Base-by-base conservation (phyloP, 2,888 invertebrate genomes). In the Gastracanthus pulcherrimus region DNA sequence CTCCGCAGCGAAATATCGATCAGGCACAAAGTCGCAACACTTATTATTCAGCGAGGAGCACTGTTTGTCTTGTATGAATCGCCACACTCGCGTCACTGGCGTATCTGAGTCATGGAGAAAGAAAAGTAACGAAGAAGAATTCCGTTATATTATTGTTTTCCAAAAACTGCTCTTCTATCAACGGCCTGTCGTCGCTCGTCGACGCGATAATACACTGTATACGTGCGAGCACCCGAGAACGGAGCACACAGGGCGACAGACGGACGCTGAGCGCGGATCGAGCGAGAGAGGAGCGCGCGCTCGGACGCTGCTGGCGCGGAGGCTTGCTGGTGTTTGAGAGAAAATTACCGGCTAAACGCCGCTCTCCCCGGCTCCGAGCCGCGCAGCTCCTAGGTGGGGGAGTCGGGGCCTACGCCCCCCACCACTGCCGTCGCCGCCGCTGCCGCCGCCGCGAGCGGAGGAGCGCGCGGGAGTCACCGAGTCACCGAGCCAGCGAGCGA, bases 241-340 rank as follows among this genome's bases (percentile, higher is more conserved):
- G 34, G n/a, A 60, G 66, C 55, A 41, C 69, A 60, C 69, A 34
- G 79, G 71, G 75, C 77, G 81, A 78, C 16, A 45, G 9, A 36
- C 64, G 31, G 48, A 16, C 29, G 72, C 31, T 19, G 26, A 48
- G 38, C 82, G 76, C 80, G 66, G 51, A 38, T 55, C 45, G 70
- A 75, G 77, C 75, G 81, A 67, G 78, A 62, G 60, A 64, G 66
- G 58, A 72, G 60, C 58, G 51, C 34, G 82, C 69, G 82, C 79
- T 83, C 88, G 87, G 89, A 89, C 90, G 90, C 87, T 90, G 87
- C 90, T 90, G 89, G 89, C 90, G 85, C 89, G 90, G 89, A 89
- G 87, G 89, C 90, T 90, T 91, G 90, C 87, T 90, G 87, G 90
- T 91, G 89, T 91, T 91, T 91, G 91, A 91, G 89, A 79, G 66